A percentile compares a stretch with the other conserved stretches of the same genome.
Evolutionary conservation across 2,113 vertebrate species (phyloP).

Genomic region (Chauna torquata): DNA sequence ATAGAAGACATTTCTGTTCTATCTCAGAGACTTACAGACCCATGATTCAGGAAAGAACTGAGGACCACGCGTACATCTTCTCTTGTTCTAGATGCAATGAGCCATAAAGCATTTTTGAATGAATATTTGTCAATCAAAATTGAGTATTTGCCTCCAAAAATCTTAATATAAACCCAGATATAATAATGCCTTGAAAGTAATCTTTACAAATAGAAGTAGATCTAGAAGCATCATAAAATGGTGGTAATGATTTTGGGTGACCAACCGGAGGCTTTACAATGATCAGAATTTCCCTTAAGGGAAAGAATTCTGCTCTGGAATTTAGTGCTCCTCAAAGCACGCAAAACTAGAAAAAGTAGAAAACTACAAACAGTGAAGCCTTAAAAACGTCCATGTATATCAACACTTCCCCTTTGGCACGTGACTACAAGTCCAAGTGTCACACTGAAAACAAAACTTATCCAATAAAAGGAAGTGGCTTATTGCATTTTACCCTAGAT

Average conservation of each 20-base stretch:
- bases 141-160: neutral
- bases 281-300: neutral
- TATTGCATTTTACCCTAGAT: neutral
- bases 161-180: neutral
- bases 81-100: neutral
- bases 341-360: neutral
- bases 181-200: neutral
- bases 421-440: neutral
- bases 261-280: neutral
- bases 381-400: neutral
- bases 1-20: neutral
- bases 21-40: neutral
- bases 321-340: neutral
- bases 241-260: neutral
- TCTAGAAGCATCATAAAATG: neutral
- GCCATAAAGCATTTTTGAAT: neutral
- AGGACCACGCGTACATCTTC: fast-evolving
- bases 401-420: neutral
- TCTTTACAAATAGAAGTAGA: neutral
- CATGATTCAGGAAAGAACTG: neutral
- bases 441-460: neutral
- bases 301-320: neutral
- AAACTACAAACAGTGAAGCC: neutral
- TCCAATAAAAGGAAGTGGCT: neutral
- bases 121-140: neutral